Base-by-base conservation (phyloP, 2,797 vertebrate species). In the Hybognathus amarus region DNA sequence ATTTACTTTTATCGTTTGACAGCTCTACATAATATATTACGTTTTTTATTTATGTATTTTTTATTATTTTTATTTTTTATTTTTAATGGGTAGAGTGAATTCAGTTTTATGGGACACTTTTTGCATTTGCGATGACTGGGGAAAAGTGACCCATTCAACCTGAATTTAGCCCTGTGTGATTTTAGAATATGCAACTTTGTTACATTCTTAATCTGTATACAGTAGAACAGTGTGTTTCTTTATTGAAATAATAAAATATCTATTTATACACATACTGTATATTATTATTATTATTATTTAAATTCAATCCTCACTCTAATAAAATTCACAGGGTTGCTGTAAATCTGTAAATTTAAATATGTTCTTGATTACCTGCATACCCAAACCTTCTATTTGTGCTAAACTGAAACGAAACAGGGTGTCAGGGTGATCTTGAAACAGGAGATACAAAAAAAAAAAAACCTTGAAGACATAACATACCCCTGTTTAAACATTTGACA, bases 401-500 rank as follows among this genome's bases (percentile, higher is more conserved):
- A 54, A 67, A 45, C 27, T 33, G 11, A 77, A 64, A 64, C n/a
- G 2, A 24, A 15, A 4, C 33, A 33, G 12, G 27, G 10, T 11
- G 47, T 27, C 15, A 50, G 15, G 22, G 2, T 36, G 24, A 71
- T 59, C 30, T 54, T 76, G 8, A 67, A 50, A 52, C 12, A 4
- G 59, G 18, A 66, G 33, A 82, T 75, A 8, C 8, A 17, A 63
- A 13, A 71, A 71, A 1, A 30, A 63, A 9, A 71, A 71, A 1
- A 71, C 64, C 6, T 50, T 24, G 45, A 74, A 18, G 59, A 10
- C 22, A 40, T 27, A 66, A 18, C 59, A 66, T 52, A 74, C 13
- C 30, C 80, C 17, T 69, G 81, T 83, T 74, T 77, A 27, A 83
- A 83, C 59, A 80, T 68, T 77, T 63, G 76, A 80, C 59, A 15